Evolutionary conservation across 2,797 vertebrate genomes (phyloP).

Genomic region (Graptemys geographica): DNA sequence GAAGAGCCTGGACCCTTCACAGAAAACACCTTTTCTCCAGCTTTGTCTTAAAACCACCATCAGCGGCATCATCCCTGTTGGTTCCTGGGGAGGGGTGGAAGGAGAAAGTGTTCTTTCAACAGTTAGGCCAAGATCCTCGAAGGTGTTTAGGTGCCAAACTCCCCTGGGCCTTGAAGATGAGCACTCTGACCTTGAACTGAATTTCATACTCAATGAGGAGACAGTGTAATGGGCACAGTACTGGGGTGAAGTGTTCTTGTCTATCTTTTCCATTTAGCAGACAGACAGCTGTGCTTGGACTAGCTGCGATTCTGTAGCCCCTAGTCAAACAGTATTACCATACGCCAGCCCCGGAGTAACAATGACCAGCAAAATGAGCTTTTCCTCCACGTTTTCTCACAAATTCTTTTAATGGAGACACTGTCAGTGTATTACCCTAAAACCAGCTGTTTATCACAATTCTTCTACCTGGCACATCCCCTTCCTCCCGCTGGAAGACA

Average conservation of each 20-base stretch:
- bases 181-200: constrained; percentile 6
- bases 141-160: background rate
- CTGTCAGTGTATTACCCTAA: background rate
- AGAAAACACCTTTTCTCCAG: background rate
- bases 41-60: background rate
- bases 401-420: background rate
- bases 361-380: background rate
- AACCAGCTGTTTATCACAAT: background rate
- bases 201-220: background rate
- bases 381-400: background rate
- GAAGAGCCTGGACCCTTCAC: background rate
- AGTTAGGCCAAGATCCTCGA: background rate
- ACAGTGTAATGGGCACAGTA: background rate
- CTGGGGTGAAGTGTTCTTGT: background rate
- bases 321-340: background rate
- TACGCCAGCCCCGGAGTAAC: background rate
- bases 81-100: background rate
- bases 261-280: background rate
- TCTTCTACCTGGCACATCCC: background rate
- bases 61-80: background rate
- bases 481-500: background rate
- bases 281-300: background rate
- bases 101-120: background rate
- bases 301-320: background rate
- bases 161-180: background rate